Percentiles rank a stretch among this genome's conserved stretches.
phyloP scores from a whole-genome alignment of 2,797 vertebrate species.

The Aulostomus chinensis region DNA sequence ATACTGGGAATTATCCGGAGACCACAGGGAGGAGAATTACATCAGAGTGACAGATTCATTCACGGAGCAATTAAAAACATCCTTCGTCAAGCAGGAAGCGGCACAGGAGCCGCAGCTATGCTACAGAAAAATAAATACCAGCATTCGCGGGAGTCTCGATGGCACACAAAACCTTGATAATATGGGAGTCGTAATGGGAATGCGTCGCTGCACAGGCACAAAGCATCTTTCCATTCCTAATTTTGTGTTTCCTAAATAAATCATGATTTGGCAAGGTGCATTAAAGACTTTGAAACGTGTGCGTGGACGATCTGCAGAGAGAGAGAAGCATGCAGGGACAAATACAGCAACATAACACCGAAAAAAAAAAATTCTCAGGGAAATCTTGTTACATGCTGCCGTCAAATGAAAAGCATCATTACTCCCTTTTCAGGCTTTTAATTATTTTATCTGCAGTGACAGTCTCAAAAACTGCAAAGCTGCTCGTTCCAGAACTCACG shows the following conservation, averaged over 20 bases:
- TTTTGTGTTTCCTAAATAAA: conserved; percentile 32
- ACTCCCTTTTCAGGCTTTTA: conserved; percentile 21
- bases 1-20: conserved; percentile 41
- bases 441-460: conserved; percentile 11
- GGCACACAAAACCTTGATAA: conserved; percentile 37
- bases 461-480: not conserved
- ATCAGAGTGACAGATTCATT: conserved; percentile 37
- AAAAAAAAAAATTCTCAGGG: conserved; percentile 53
- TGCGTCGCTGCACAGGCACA: conserved; percentile 39
- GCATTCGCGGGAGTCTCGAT: conserved; percentile 27
- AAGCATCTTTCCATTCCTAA: conserved; percentile 34
- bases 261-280: conserved; percentile 19
- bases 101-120: conserved; percentile 30
- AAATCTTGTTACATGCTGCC: conserved; percentile 39
- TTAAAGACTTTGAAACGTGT: conserved; percentile 11
- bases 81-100: conserved; percentile 24
- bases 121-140: conserved; percentile 54
- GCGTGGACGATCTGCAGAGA: conserved; percentile 11
- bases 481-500: too few species aligned
- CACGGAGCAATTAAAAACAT: conserved; percentile 50
- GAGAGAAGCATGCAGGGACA: conserved; percentile 47
- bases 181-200: conserved; percentile 46
- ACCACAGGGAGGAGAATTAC: conserved; percentile 28
- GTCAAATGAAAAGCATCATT: too few species aligned
- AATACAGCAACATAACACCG: conserved; percentile 29